phyloP scores from a whole-genome alignment of 2,113 vertebrate species.

The Menura novaehollandiae region DNA sequence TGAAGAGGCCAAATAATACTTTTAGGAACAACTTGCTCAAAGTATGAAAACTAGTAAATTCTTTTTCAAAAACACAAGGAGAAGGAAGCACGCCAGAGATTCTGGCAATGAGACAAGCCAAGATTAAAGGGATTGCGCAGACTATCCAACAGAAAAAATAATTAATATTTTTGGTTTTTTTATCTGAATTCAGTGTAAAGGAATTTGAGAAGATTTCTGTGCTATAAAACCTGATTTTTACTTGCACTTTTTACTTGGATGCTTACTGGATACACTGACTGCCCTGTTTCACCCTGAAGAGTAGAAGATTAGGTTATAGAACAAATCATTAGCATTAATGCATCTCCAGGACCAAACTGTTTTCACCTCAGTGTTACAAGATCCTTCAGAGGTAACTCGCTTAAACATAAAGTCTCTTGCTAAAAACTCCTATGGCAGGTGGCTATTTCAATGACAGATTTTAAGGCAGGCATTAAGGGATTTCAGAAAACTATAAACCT shows the following conservation, averaged over 20 bases:
- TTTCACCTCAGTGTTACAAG: background rate
- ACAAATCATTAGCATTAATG: background rate
- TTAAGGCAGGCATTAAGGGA: background rate
- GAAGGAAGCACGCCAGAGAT: background rate
- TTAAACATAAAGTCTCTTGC: background rate
- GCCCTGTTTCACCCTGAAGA: background rate
- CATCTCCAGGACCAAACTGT: background rate
- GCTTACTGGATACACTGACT: background rate
- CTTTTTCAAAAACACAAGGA: background rate
- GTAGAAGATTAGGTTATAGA: background rate
- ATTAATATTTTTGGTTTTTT: background rate
- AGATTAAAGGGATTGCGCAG: background rate
- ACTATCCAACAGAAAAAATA: background rate
- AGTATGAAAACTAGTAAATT: background rate
- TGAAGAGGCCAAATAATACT: background rate
- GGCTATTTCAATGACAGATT: background rate
- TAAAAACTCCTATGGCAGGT: background rate
- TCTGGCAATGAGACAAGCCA: background rate
- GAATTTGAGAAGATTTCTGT: background rate
- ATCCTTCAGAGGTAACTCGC: background rate
- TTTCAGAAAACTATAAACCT: background rate
- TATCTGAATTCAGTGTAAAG: background rate
- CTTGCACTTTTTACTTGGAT: background rate
- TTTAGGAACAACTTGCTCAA: background rate
- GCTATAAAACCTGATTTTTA: background rate